Evolutionary conservation across 1,140 invertebrate genomes (phyloP).

Genomic region (Leptinotarsa defecta): DNA sequence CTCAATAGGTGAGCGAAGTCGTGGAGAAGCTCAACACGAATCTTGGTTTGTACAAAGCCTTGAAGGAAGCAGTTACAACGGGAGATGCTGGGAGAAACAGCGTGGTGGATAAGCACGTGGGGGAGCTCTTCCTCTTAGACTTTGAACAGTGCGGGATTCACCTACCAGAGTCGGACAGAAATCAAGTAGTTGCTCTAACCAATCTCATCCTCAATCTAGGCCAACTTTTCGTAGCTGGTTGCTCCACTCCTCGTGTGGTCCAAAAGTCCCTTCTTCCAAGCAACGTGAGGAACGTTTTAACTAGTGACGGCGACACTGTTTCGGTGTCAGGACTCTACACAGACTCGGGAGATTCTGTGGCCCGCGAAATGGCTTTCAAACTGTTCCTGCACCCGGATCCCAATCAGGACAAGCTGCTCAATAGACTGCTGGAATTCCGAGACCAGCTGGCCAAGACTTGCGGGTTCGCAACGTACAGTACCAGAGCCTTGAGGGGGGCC

Average conservation of each 20-base stretch:
- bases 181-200: conserved; percentile 82
- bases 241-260: conserved; percentile 69
- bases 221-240: conserved; percentile 82
- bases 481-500: conserved; percentile 86
- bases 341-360: conserved; percentile 77
- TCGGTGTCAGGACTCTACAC: conserved; percentile 78
- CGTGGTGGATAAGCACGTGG: conserved; percentile 82
- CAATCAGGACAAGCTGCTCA: conserved; percentile 77
- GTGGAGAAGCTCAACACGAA: conserved; percentile 84
- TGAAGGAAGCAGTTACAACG: conserved; percentile 70
- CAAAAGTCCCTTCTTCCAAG: conserved; percentile 69
- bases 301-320: conserved; percentile 15
- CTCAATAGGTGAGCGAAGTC: conserved; percentile 25
- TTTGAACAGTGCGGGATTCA: conserved; percentile 98
- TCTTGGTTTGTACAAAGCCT: conserved; percentile 75
- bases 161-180: conserved; percentile 75
- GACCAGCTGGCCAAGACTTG: conserved; percentile 81
- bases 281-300: conserved; percentile 58
- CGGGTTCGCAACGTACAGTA: conserved; percentile 86
- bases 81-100: conserved; percentile 74
- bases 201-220: conserved; percentile 75
- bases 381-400: conserved; percentile 81
- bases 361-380: conserved; percentile 88
- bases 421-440: conserved; percentile 72
- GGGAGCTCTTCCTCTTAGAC: conserved; percentile 89